Conservation (phyloP, 2,797 vertebrate species). For the Falco biarmicus region DNA sequence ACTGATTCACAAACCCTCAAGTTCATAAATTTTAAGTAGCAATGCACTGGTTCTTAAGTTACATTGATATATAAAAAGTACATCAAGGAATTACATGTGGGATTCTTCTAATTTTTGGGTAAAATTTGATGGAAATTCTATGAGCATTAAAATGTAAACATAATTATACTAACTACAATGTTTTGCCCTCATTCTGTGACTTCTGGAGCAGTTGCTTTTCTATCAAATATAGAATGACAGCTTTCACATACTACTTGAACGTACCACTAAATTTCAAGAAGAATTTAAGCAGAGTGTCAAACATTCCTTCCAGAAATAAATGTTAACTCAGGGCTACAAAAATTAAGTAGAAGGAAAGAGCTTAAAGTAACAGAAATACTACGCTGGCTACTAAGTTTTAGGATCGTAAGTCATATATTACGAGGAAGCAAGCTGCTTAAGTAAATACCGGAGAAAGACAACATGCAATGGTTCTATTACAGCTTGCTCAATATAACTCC, state of each 20-base stretch:
- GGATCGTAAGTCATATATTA: neutral
- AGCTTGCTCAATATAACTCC: neutral
- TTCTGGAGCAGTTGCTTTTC: neutral
- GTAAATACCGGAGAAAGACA: neutral
- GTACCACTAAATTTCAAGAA: neutral
- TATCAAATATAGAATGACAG: neutral
- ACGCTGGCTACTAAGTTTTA: neutral
- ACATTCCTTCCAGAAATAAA: neutral
- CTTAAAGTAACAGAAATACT: neutral
- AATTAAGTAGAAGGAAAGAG: neutral
- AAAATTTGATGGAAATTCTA: neutral
- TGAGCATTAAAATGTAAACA: neutral
- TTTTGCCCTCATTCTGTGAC: neutral
- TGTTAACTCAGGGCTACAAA: neutral
- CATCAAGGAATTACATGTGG: neutral
- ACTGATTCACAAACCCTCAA: neutral
- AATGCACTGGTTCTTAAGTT: neutral
- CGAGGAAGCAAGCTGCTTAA: neutral
- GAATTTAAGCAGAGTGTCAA: neutral
- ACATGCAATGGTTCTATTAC: neutral
- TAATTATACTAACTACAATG: neutral
- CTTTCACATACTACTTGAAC: neutral
- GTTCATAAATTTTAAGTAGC: neutral
- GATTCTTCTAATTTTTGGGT: neutral
- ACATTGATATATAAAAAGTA: neutral